Evolutionary conservation across 2,113 vertebrate species (phyloP).

Genomic region (Turnix velox): DNA sequence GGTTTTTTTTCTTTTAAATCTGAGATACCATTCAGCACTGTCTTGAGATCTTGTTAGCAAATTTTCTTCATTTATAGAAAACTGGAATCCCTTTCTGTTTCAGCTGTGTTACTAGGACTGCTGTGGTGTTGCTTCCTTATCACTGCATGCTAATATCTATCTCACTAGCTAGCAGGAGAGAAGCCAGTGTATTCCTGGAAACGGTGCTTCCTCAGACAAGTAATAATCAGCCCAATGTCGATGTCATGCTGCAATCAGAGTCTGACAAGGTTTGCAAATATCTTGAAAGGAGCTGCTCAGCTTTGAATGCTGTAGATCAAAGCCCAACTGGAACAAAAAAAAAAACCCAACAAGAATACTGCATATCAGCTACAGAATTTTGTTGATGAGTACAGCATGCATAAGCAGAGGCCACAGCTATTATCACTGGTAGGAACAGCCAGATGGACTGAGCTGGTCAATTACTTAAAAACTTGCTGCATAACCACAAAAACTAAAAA

Average conservation of each 20-base stretch:
- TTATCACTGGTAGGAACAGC: not conserved
- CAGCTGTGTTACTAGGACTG: not conserved
- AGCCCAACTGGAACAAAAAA: conserved; percentile 52
- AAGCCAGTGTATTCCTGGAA: conserved; percentile 36
- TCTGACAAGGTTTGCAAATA: conserved; percentile 74
- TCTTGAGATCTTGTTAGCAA: not conserved
- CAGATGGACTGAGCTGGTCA: not conserved
- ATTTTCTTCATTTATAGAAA: not conserved
- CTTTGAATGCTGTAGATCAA: conserved; percentile 61
- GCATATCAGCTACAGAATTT: conserved; percentile 9
- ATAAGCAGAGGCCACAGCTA: not conserved
- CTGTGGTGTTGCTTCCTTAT: conserved; percentile 5
- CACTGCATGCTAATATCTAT: not conserved
- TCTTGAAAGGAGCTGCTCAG: conserved; percentile 64
- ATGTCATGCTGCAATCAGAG: conserved; percentile 62
- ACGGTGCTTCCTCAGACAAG: conserved; percentile 51
- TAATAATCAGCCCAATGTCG: conserved; percentile 58
- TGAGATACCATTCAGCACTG: not conserved
- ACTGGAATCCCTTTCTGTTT: not conserved
- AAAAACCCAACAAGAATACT: not conserved
- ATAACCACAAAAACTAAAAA: conserved; percentile 14
- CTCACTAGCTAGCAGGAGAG: conserved; percentile 21
- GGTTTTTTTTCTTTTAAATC: not conserved
- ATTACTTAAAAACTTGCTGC: not conserved
- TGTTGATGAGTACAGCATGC: not conserved